These are phyloP conservation scores for Berghia stephanieae DNA, from an alignment of 1,140 invertebrate genomes.

Conservation along the genomic window DNA sequence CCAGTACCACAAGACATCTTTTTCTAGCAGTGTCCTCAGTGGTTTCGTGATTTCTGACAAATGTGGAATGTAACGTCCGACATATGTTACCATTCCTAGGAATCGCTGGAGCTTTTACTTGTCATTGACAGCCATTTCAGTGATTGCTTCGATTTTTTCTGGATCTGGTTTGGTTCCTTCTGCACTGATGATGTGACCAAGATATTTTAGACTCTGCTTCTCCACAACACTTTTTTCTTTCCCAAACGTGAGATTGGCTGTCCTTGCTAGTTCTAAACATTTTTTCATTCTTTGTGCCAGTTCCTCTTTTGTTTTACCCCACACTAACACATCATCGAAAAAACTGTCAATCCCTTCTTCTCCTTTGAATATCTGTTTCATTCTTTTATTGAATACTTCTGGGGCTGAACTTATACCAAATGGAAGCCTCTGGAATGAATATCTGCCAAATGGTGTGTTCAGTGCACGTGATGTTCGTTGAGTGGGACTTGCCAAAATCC, in stretches of 20 bases:
- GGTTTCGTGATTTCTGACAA: constrained; percentile 29
- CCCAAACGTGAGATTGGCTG: constrained; percentile 53
- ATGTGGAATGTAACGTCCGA: constrained; percentile 33
- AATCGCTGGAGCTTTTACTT: constrained; percentile 19
- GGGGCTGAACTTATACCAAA: constrained; percentile 60
- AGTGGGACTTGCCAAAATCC: constrained; percentile 38
- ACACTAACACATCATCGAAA: constrained; percentile 53
- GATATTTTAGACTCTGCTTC: constrained; percentile 25
- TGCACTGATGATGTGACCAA: constrained; percentile 32
- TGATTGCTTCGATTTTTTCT: constrained; percentile 48
- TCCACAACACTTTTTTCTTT: constrained; percentile 60
- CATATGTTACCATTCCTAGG: constrained; percentile 34
- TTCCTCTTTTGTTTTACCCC: constrained; percentile 36
- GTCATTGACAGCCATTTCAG: constrained; percentile 50
- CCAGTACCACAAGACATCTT: constrained; percentile 35
- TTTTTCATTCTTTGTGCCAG: constrained; percentile 41
- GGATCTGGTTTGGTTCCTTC: constrained; percentile 49
- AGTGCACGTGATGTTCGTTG: constrained; percentile 31
- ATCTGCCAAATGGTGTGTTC: constrained; percentile 63
- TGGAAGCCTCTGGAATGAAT: constrained; percentile 59
- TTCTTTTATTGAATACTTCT: constrained; percentile 39
- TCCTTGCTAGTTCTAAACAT: constrained; percentile 44
- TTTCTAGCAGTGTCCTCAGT: constrained; percentile 31
- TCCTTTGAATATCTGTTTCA: constrained; percentile 34
- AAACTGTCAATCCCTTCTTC: constrained; percentile 22